Conservation (phyloP, 2,113 vertebrate genomes). For the Lichenostomus cassidix region DNA sequence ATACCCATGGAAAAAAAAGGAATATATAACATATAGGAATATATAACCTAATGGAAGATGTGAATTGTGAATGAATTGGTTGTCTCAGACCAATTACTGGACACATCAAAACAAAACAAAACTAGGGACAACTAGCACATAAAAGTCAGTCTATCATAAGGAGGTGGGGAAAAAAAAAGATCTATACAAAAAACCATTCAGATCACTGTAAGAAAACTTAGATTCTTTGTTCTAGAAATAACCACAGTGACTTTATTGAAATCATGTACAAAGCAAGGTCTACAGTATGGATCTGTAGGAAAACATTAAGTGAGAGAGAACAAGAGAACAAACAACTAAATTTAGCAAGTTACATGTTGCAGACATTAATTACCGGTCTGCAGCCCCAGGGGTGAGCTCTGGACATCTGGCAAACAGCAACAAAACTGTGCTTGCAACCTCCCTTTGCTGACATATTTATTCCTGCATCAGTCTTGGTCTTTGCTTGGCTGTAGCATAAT, state of each 20-base stretch:
- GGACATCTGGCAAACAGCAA: slow-evolving; percentile 22
- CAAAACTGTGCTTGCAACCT: background rate
- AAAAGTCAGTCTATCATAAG: background rate
- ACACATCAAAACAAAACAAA: background rate
- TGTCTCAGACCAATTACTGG: background rate
- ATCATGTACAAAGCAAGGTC: background rate
- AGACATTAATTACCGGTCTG: slow-evolving; percentile 29
- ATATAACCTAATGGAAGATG: background rate
- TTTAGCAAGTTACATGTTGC: background rate
- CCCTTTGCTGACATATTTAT: background rate
- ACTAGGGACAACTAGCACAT: background rate
- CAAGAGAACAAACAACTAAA: slow-evolving; percentile 3
- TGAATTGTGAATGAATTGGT: background rate
- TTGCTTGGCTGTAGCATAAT: background rate
- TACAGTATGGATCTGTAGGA: background rate
- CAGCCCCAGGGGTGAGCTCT: background rate
- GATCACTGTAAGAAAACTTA: background rate
- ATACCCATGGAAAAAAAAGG: background rate
- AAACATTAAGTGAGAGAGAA: slow-evolving; percentile 18
- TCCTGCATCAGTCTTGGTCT: background rate
- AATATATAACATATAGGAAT: too few species aligned
- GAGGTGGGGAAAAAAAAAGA: background rate
- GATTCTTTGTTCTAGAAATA: background rate
- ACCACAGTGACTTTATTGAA: background rate
- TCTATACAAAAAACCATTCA: background rate